Evolutionary conservation across 1,140 invertebrate species (phyloP).

Genomic region (Scaptodrosophila lebanonensis): DNA sequence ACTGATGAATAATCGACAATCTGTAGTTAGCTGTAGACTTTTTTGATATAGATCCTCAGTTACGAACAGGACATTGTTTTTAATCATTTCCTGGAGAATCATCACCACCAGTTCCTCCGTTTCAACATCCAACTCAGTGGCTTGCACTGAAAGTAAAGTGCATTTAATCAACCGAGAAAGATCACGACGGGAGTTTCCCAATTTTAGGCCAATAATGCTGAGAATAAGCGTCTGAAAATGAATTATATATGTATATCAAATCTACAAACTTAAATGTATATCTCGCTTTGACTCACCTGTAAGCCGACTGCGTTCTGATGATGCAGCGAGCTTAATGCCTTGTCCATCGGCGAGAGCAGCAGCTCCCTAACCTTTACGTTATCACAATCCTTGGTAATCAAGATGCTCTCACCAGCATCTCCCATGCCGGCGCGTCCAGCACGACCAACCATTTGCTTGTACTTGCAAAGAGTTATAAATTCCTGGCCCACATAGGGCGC

Average conservation of each 20-base stretch:
- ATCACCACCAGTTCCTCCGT: slow-evolving; percentile 81
- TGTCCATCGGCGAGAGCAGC: slow-evolving; percentile 83
- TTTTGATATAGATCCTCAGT: slow-evolving; percentile 42
- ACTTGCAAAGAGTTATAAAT: slow-evolving; percentile 87
- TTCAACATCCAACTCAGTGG: slow-evolving; percentile 78
- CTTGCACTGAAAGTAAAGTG: slow-evolving; percentile 83
- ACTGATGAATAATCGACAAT: slow-evolving; percentile 42
- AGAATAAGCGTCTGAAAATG: slow-evolving; percentile 81
- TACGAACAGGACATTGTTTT: slow-evolving; percentile 79
- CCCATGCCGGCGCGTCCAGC: slow-evolving; percentile 83
- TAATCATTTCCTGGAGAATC: slow-evolving; percentile 80
- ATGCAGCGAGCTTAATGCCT: slow-evolving; percentile 82
- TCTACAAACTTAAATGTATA: neutral
- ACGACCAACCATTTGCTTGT: slow-evolving; percentile 96
- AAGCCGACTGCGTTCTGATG: slow-evolving; percentile 78
- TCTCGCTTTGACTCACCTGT: slow-evolving; percentile 75
- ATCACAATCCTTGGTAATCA: slow-evolving; percentile 81
- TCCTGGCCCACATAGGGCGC: slow-evolving; percentile 82
- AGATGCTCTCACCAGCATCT: slow-evolving; percentile 88
- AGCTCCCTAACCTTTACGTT: slow-evolving; percentile 80
- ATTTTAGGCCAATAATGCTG: slow-evolving; percentile 82
- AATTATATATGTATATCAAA: neutral
- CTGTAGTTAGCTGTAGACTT: neutral
- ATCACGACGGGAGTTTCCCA: slow-evolving; percentile 79
- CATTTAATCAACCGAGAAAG: slow-evolving; percentile 79